Evolutionary conservation across 2,888 invertebrate species (phyloP), one percentile per base, ranked within the genome.

Genomic region (Caenorhabditis panamensis): DNA sequence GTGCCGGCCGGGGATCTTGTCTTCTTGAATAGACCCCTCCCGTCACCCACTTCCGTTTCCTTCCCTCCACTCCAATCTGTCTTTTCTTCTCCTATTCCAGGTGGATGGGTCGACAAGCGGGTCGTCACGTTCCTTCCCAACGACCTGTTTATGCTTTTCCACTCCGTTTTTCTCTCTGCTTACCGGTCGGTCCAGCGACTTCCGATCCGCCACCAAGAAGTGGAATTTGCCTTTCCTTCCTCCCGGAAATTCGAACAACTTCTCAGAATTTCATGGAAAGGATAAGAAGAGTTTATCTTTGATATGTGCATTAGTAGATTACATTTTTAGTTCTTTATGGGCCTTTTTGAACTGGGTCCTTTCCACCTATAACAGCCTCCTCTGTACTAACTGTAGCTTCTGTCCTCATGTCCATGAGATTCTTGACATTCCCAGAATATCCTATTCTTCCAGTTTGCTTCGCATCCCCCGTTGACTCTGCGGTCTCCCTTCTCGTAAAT

Each of bases 1-100:
- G 71, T 72, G 71, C 71, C 63, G 47, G 62, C 16, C 71, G 51
- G 47, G 53, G 71, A 71, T 56, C 63, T 63, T 63, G 63, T 72
- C 62, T 62, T 61, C 36, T 68, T 62, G 51, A 69, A 69, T 59
- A 51, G 69, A 59, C 22, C 31, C 37, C 59, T 41, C 44, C 71
- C 54, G 62, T 54, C 54, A 62, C 62, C 51, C 61, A 51, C 47
- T 59, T 61, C 62, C 71, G 44, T 26, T 44, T 62, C 37, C 56
- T 44, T 59, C 4, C 53, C 53, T 53, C 53, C 26, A 53, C 47
- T 3, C 6, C 41, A n/a, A n/a, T n/a, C n/a, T n/a, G 28, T 58
- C 37, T 53, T 63, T 47, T 44, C 47, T 62, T 53, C 18, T 56
- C 24, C 56, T 71, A 62, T 71, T 71, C 71, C 71, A 71, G 71